phyloP scores from a whole-genome alignment of 2,888 invertebrate genomes.

The Graphium colonna region DNA sequence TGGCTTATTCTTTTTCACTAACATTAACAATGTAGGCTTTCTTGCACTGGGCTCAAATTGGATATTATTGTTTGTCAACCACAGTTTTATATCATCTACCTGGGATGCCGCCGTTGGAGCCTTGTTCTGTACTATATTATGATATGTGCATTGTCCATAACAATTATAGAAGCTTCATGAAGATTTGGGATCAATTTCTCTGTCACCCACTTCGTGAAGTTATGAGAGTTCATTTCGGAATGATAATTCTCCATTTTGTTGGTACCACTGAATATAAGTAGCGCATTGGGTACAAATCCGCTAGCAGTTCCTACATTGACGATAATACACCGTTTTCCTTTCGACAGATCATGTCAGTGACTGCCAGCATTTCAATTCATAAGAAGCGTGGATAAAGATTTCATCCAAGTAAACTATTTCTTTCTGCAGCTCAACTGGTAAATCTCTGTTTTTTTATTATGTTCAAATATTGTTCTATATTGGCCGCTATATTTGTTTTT shows the following conservation, averaged over 20 bases:
- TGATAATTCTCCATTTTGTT: conserved; percentile 31
- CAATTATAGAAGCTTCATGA: no score
- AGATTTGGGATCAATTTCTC: conserved; percentile 24
- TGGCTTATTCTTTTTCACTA: conserved; percentile 30
- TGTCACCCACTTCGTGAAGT: conserved; percentile 21
- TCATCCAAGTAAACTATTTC: no score
- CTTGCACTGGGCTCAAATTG: conserved; percentile 25
- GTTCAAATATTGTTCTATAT: no score
- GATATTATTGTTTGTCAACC: conserved; percentile 31
- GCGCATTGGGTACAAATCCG: conserved; percentile 30
- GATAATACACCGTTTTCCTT: conserved; percentile 29
- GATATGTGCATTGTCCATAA: no score
- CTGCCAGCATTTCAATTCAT: no score
- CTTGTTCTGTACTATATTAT: no score
- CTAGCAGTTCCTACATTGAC: no score
- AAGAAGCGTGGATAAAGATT: no score
- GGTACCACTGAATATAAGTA: conserved; percentile 29
- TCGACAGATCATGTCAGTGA: conserved; percentile 20
- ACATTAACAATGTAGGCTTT: conserved; percentile 27
- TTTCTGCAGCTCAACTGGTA: no score
- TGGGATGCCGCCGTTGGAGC: conserved; percentile 7
- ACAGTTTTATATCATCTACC: conserved; percentile 28
- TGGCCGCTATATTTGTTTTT: no score
- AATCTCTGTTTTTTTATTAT: no score
- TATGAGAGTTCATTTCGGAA: conserved; percentile 31